Conservation (phyloP, 2,113 vertebrate genomes). For the Acanthochromis polyacanthus region DNA sequence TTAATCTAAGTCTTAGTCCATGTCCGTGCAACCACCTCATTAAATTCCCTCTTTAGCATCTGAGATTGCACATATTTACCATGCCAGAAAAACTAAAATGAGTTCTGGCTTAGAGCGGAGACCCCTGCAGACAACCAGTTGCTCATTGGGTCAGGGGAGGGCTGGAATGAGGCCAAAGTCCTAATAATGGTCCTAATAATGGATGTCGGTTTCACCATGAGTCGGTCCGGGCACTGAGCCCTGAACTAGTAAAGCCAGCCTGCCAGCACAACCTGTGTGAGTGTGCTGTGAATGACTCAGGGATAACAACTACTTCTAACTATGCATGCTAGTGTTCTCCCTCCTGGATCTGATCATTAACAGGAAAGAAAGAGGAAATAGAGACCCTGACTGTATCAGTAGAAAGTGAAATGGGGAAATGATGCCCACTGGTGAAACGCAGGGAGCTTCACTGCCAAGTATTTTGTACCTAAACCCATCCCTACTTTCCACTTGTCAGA, state of each 20-base stretch:
- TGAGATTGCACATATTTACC: slow-evolving; percentile 14
- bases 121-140: slow-evolving; percentile 55
- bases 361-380: slow-evolving; percentile 3
- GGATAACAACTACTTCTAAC: slow-evolving; percentile 44
- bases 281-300: slow-evolving; percentile 40
- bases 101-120: slow-evolving; percentile 39
- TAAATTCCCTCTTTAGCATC: slow-evolving; percentile 27
- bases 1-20: slow-evolving; percentile 10
- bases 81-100: slow-evolving; percentile 25
- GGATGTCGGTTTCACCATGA: slow-evolving; percentile 36
- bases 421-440: slow-evolving; percentile 1
- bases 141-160: slow-evolving; percentile 59
- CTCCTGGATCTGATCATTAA: slow-evolving; percentile 51
- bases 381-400: slow-evolving; percentile 20
- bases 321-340: slow-evolving; percentile 33
- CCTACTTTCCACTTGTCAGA: slow-evolving; percentile 40
- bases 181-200: slow-evolving; percentile 45
- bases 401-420: slow-evolving; percentile 26
- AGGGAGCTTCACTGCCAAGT: slow-evolving; percentile 19
- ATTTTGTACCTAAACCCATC: slow-evolving; percentile 27
- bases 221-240: slow-evolving; percentile 39
- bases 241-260: slow-evolving; percentile 41
- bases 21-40: slow-evolving; percentile 50
- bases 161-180: slow-evolving; percentile 47
- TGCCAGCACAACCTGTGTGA: slow-evolving; percentile 54